Evolutionary conservation across 2,888 invertebrate species (phyloP).

Genomic region (Hyppa rectilinea): DNA sequence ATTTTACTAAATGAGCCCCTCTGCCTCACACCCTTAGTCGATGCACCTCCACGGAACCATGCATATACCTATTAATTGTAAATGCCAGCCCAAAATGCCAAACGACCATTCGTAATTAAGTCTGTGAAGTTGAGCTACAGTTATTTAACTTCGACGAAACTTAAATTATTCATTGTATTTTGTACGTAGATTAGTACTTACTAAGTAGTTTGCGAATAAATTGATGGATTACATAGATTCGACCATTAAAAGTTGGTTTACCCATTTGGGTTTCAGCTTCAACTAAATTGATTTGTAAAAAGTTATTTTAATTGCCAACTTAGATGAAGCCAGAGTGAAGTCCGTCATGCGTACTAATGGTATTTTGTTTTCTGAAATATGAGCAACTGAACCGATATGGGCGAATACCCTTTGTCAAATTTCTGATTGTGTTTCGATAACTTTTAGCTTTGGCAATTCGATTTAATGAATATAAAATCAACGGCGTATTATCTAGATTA

Average conservation of each 20-base stretch:
- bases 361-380: conserved; percentile 50
- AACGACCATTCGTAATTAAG: conserved; percentile 41
- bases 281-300: conserved; percentile 52
- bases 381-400: conserved; percentile 28
- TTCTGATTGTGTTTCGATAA: conserved; percentile 27
- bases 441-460: conserved; percentile 15
- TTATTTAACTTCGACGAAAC: conserved; percentile 45
- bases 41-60: conserved; percentile 33
- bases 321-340: conserved; percentile 31
- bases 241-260: conserved; percentile 56
- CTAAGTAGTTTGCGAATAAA: conserved; percentile 59
- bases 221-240: conserved; percentile 51
- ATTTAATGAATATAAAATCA: background rate
- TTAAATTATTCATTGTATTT: conserved; percentile 62
- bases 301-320: conserved; percentile 50
- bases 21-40: background rate
- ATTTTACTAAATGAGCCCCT: conserved; percentile 5
- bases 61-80: conserved; percentile 45
- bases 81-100: conserved; percentile 34
- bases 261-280: conserved; percentile 46
- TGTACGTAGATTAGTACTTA: conserved; percentile 48
- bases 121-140: conserved; percentile 32
- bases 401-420: conserved; percentile 27
- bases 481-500: background rate
- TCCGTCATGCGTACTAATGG: conserved; percentile 50